phyloP scores from a whole-genome alignment of 1,140 invertebrate genomes.

The Cecropterus lyciades region DNA sequence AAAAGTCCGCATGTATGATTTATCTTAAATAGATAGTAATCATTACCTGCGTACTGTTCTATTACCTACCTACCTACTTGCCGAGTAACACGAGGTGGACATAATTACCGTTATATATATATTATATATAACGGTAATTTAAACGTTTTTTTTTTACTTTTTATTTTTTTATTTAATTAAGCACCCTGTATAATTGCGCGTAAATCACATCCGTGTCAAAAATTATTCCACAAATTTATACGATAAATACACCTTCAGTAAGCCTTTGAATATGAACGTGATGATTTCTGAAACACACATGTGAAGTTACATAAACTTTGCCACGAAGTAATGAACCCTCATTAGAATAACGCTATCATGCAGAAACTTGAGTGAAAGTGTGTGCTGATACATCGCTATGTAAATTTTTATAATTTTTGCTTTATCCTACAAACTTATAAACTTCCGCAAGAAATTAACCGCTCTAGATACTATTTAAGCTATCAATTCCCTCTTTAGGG shows the following conservation, averaged over 20 bases:
- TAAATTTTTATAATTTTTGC: no score
- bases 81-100: no score
- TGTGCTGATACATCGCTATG: neutral
- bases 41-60: no score
- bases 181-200: no score
- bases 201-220: no score
- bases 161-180: neutral
- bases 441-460: neutral
- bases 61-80: no score
- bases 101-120: no score
- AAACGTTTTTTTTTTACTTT: no score
- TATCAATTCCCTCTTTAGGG: neutral
- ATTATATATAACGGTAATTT: no score
- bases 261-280: neutral
- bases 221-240: neutral
- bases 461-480: neutral
- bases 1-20: no score
- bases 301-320: conserved; percentile 19
- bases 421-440: no score
- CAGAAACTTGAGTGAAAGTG: conserved; percentile 9
- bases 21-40: no score
- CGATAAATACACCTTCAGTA: neutral
- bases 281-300: conserved; percentile 3
- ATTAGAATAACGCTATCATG: conserved; percentile 38
- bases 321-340: conserved; percentile 33